Base-by-base conservation (phyloP, 2,888 invertebrate species). In the Fragum whitleyi region DNA sequence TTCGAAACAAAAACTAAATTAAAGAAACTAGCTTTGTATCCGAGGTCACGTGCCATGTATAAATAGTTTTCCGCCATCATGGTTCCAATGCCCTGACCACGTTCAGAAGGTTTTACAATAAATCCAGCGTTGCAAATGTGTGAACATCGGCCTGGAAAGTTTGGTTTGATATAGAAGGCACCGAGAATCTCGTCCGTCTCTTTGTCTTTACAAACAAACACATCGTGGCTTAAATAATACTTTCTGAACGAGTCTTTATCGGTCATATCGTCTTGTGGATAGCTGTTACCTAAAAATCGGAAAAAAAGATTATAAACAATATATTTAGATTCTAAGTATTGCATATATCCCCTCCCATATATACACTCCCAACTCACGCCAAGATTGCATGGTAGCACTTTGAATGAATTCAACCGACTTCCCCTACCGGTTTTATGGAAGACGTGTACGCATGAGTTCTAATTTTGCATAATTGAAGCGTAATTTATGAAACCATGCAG, bases 91-190 rank as follows among this genome's bases (percentile, higher is more conserved):
- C 89, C 89, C 19, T 57, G 68, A n/a, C 85, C 85, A 32, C 89
- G 47, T 19, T 59, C 70, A 1, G 83, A 68, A 11, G 11, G 28
- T 57, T 86, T 80, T 9, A 87, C 87, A 3, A 87, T 81, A 72
- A 89, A 89, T 23, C 89, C 89, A 53, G 79, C 85, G 39, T 89
- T 89, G 32, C 86, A 86, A 0, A 87, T 88, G 78, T 89, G 89
- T 2, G 87, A 87, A 51, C 85, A 88, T 51, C 89, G 71, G n/a
- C 87, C 89, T 0, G 89, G 89, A 81, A 89, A 89, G 67, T 89
- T 89, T 19, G 88, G 88, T 67, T 89, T 89, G 6, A 89, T 82
- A 67, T 89, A 88, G 51, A 88, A 89, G 0, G 85, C 84, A 11
- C 87, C 88, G 9, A 88, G 67, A 23, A 89, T 77, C 69, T 85